Evolutionary conservation across 2,113 vertebrate species (phyloP), one percentile per base, ranked within the genome.

Genomic region (Elephantulus edwardii): DNA sequence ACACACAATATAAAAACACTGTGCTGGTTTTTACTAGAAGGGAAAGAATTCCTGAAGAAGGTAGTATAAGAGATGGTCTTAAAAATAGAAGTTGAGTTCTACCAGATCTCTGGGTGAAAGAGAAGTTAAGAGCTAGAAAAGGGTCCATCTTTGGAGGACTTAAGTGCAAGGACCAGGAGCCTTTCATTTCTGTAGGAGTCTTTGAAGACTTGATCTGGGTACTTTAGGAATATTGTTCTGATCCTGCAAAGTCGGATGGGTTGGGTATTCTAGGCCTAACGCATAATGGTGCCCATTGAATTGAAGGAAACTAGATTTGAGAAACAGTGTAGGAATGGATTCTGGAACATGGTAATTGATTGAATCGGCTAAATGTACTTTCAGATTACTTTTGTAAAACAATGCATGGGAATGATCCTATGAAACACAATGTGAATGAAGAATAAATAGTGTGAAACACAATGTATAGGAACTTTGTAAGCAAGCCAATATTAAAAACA

Each of bases 211-310:
- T 28, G 71, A 76, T 74, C 50, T 11, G 26, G 8, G 14, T 22
- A 19, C 4, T 30, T 48, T 14, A 35, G 83, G 60, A 33, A 5
- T 26, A 4, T 17, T 11, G 50, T 14, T 30, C 35, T 64, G 28
- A n/a, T 6, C 0, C 40, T 42, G 62, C 46, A 16, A 2, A 0
- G 42, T 1, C 19, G 38, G 26, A 6, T n/a, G 26, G 52, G 4
- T 9, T 38, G 64, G 42, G 28, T 35, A 2, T 81, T 50, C 58
- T 68, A 48, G 40, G 70, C 26, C 16, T 22, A 0, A 38, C 44
- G 44, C 66, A 75, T 19, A 8, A 30, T 3, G 40, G 28, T 64
- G 40, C 68, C n/a, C 1, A 26, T 68, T 14, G 42, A 19, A 14
- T 42, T 1, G 83, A 68, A 28, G 38, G 72, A 52, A 35, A 60